Evolutionary conservation across 2,113 vertebrate genomes (phyloP).

Genomic region (Agelaius tricolor): DNA sequence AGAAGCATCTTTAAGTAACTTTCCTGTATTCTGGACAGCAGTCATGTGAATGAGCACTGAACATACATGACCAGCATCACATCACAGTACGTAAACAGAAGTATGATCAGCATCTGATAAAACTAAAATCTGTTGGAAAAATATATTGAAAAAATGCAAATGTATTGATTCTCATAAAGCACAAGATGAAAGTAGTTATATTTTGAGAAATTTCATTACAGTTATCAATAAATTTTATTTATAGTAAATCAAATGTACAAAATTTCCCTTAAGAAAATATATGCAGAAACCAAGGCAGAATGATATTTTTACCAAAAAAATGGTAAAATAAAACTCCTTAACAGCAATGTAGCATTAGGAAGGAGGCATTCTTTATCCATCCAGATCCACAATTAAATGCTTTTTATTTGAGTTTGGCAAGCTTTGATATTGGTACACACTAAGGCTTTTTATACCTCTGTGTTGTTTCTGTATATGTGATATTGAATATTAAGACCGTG

Average conservation of each 20-base stretch:
- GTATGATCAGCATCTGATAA: background rate
- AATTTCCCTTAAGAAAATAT: background rate
- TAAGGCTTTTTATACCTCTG: background rate
- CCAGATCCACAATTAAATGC: rapidly evolving
- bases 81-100: background rate
- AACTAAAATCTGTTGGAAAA: background rate
- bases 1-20: background rate
- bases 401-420: background rate
- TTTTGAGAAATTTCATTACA: background rate
- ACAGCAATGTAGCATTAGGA: background rate
- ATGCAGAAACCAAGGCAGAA: background rate
- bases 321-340: background rate
- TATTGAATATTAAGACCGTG: background rate
- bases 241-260: background rate
- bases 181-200: background rate
- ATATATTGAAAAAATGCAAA: background rate
- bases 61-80: background rate
- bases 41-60: background rate
- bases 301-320: background rate
- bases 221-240: background rate
- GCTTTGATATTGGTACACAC: background rate
- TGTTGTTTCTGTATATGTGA: background rate
- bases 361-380: background rate
- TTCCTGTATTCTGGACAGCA: background rate
- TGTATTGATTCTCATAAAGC: background rate